Base-by-base conservation (phyloP, 2,797 vertebrate genomes). In the Melopsittacus undulatus region DNA sequence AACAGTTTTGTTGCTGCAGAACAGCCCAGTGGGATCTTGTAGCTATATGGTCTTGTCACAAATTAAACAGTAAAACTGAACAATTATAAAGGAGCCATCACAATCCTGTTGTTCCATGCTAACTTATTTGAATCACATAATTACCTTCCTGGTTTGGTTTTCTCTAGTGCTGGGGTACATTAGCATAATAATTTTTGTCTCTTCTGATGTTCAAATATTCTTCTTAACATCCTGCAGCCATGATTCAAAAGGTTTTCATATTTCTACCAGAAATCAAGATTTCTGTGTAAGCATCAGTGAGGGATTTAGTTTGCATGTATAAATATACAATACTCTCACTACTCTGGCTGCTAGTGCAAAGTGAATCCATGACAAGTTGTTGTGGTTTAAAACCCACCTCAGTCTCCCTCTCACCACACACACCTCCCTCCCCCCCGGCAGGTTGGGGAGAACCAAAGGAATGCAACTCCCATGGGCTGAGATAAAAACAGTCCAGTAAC, bases 201-300 rank as follows among this genome's bases (percentile, higher is more conserved):
- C 46, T 67, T 87, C 89, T 93, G 79, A 87, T 57, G 67, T 77
- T 94, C 46, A 83, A 36, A 84, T 91, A 77, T 87, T 83, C 64
- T 62, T 91, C 80, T 87, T 88, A 67, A 85, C 23, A 83, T 91
- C 69, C 83, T 89, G 66, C 73, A 91, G 85, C 48, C 73, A 91
- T 76, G 80, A 74, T 86, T 51, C 54, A 76, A 94, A 89, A 87
- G 38, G 62, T 89, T 93, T 91, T 92, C 75, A 62, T 63, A 72
- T 68, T 92, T 96, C 74, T 88, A 91, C 30, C 48, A 89, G 73
- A 83, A 90, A 90, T 83, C 15, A 43, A 66, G 40, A 70, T 61
- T 91, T 94, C 83, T 45, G n/a, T 69, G 43, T 78, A 63, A 90
- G 70, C 59, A 90, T 85, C 70, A 89, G 43, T 52, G 43, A 92